phyloP scores from a whole-genome alignment of 2,113 vertebrate species.

The Colinus virginianus region DNA sequence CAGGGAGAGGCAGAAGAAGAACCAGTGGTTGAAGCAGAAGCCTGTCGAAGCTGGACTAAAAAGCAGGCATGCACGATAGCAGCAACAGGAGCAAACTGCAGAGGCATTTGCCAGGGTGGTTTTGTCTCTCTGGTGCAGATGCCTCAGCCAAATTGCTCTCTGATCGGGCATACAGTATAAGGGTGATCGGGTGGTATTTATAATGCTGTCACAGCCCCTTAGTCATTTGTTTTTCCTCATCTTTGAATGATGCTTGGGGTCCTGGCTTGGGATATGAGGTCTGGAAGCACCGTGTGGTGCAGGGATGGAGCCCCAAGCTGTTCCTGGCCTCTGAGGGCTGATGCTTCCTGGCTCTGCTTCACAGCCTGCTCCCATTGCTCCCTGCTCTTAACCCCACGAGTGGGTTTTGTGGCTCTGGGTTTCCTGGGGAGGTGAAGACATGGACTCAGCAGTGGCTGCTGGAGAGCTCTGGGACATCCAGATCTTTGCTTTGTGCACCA shows the following conservation, averaged over 20 bases:
- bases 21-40: background rate
- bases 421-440: fast-evolving
- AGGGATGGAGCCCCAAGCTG: background rate
- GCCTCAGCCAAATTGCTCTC: background rate
- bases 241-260: background rate
- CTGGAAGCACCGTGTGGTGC: background rate
- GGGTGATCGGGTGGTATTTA: background rate
- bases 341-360: background rate
- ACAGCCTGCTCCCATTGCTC: fast-evolving
- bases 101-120: background rate
- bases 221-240: background rate
- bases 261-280: fast-evolving
- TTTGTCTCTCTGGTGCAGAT: background rate
- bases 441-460: background rate
- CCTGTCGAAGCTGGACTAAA: background rate
- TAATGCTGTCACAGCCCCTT: background rate
- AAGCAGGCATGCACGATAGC: fast-evolving
- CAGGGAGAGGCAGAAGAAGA: background rate
- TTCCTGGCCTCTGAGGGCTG: background rate
- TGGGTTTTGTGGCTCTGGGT: fast-evolving
- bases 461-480: fast-evolving
- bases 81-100: background rate
- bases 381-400: background rate
- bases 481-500: background rate
- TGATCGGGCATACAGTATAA: background rate